Evolutionary conservation across 2,797 vertebrate genomes (phyloP).

Genomic region (Pangasius djambal): DNA sequence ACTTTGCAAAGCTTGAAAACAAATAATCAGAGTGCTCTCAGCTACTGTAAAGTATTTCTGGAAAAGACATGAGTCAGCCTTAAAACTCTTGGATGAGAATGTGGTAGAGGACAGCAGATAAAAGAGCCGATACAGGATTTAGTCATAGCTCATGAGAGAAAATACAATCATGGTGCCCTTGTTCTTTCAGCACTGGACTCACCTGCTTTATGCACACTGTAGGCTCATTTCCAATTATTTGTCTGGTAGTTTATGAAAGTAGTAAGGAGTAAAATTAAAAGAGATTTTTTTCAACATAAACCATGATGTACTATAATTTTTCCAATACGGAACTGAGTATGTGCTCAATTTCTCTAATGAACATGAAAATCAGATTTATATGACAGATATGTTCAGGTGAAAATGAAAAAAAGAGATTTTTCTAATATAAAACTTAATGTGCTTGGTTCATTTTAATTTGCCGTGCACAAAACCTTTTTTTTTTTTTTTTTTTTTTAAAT

Average conservation of each 20-base stretch:
- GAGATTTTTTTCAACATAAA: neutral
- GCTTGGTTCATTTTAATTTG: neutral
- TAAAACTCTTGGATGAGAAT: slow-evolving; percentile 45
- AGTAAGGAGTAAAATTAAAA: neutral
- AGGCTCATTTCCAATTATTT: neutral
- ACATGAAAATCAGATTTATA: neutral
- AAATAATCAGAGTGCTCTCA: slow-evolving; percentile 32
- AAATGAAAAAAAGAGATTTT: neutral
- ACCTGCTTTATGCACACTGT: neutral
- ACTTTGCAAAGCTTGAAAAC: slow-evolving; percentile 29
- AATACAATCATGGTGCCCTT: slow-evolving; percentile 42
- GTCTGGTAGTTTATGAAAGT: neutral
- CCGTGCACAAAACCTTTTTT: neutral
- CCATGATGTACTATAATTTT: neutral
- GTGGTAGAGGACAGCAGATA: slow-evolving; percentile 42
- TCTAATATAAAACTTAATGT: neutral
- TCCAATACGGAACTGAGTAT: neutral
- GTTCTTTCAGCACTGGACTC: slow-evolving; percentile 27
- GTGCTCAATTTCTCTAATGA: neutral
- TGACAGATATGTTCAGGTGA: neutral
- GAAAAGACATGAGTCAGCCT: slow-evolving; percentile 45
- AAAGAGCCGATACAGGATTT: slow-evolving; percentile 42
- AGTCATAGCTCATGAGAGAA: slow-evolving; percentile 43
- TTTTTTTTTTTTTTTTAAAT: neutral
- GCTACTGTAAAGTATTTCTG: slow-evolving; percentile 27